Conservation (phyloP, 2,888 invertebrate species). For the Pachycephus smyrnensis region DNA sequence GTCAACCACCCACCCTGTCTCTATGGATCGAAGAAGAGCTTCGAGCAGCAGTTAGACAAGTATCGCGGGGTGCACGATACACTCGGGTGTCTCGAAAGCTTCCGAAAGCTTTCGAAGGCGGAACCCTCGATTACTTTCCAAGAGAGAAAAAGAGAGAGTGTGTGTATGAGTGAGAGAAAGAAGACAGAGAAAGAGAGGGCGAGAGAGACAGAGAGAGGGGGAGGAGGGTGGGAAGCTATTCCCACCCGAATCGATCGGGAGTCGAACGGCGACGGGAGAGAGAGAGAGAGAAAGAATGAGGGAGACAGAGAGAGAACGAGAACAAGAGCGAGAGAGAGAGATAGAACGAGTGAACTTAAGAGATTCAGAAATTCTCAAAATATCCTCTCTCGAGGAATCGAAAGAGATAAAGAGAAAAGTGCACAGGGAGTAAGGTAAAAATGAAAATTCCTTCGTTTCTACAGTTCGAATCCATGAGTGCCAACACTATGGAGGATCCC, state of each 20-base stretch:
- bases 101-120: conserved; percentile 15
- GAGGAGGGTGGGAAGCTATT: conserved; percentile 7
- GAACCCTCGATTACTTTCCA: conserved; percentile 19
- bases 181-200: conserved; percentile 7
- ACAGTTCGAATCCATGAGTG: no score
- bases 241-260: no score
- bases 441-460: no score
- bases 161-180: conserved; percentile 3
- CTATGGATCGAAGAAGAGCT: neutral
- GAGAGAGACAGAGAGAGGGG: neutral
- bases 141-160: conserved; percentile 12
- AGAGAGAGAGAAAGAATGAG: conserved; percentile 25
- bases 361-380: no score
- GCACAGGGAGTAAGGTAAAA: no score
- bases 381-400: no score
- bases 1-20: neutral
- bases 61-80: conserved; percentile 7
- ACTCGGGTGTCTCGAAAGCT: conserved; percentile 5
- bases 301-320: conserved; percentile 17
- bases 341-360: conserved; percentile 28
- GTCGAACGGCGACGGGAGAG: neutral
- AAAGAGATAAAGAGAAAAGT: no score
- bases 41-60: no score
- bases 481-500: no score
- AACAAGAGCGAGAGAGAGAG: conserved; percentile 27